These are phyloP conservation scores for Cyanoliseus patagonus DNA, from an alignment of 2,113 vertebrate genomes.

Conservation along the genomic window DNA sequence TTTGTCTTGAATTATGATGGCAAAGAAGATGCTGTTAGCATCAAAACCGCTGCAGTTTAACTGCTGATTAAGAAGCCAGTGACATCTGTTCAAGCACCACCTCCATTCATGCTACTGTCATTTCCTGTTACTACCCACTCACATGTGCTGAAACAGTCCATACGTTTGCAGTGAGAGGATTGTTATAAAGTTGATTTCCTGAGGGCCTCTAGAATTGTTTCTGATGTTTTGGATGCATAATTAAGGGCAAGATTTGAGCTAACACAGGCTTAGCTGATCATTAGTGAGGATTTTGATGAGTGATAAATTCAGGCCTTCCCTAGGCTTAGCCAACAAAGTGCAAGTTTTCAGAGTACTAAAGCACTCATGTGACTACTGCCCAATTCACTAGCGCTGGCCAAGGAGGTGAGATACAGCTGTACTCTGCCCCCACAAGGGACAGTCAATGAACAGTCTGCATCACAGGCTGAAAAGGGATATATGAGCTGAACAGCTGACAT, in stretches of 20 bases:
- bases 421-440: background rate
- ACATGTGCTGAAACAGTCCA: background rate
- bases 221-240: background rate
- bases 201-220: background rate
- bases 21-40: background rate
- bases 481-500: background rate
- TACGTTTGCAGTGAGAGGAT: background rate
- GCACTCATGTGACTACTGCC: background rate
- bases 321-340: background rate
- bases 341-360: background rate
- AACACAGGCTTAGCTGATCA: background rate
- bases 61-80: background rate
- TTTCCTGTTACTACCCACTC: background rate
- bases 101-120: background rate
- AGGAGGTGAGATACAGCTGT: background rate
- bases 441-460: accelerated
- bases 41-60: background rate
- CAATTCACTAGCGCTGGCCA: background rate
- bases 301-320: background rate
- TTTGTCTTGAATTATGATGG: background rate
- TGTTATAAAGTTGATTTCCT: background rate
- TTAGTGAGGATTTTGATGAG: background rate
- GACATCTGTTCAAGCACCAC: background rate
- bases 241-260: background rate
- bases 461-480: background rate